phyloP scores from a whole-genome alignment of 2,888 invertebrate genomes.

The Agapostemon virescens region DNA sequence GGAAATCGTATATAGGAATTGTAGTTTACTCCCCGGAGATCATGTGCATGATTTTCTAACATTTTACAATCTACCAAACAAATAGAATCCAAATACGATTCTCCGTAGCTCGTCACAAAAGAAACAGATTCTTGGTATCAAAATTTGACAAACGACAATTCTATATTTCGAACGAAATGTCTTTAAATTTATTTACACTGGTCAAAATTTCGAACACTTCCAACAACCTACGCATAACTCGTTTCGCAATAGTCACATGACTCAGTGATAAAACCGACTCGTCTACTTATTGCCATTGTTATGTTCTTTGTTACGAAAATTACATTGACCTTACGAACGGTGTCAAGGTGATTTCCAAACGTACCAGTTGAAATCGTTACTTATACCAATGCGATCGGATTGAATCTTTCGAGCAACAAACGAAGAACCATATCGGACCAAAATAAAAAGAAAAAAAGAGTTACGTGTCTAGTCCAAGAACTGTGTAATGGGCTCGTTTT shows the following conservation, averaged over 20 bases:
- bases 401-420: conserved; percentile 41
- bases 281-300: conserved; percentile 2
- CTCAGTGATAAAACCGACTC: conserved; percentile 11
- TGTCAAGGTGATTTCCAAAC: conserved; percentile 25
- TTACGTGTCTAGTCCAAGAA: conserved; percentile 31
- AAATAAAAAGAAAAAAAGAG: conserved; percentile 18
- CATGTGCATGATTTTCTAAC: conserved; percentile 34
- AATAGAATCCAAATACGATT: conserved; percentile 11
- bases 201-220: neutral
- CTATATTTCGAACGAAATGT: neutral
- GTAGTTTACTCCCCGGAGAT: conserved; percentile 37
- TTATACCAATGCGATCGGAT: neutral
- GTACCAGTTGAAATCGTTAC: neutral
- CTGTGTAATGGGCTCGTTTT: conserved; percentile 41
- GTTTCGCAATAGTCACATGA: neutral
- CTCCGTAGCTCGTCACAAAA: conserved; percentile 33
- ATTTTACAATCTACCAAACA: neutral
- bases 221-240: neutral
- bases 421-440: conserved; percentile 34
- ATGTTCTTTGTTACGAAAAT: conserved; percentile 19
- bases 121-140: neutral
- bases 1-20: conserved; percentile 20
- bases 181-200: neutral
- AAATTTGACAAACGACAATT: neutral
- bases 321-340: conserved; percentile 33